A percentile compares a stretch with the other conserved stretches of the same genome.
These are phyloP conservation scores for Cyclargus thomasi DNA, from an alignment of 1,140 invertebrate species.

Conservation along the genomic window DNA sequence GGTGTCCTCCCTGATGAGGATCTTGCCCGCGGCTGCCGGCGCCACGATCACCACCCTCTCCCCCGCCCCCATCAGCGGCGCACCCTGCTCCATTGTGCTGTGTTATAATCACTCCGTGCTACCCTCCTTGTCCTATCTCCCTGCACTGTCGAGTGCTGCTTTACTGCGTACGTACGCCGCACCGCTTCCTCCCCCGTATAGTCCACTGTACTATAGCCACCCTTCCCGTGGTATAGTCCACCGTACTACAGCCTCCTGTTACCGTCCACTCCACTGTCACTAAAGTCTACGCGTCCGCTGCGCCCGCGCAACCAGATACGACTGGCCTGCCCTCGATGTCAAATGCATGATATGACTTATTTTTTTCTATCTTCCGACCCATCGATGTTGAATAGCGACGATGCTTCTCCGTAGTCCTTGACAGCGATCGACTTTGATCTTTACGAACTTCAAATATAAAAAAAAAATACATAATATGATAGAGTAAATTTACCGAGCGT, in stretches of 20 bases:
- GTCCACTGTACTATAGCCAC: not conserved
- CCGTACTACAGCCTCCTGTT: not conserved
- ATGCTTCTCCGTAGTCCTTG: too few relatives aligned
- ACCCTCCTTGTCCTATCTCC: not conserved
- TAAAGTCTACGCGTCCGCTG: not conserved
- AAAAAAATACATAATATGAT: too few relatives aligned
- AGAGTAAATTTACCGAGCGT: too few relatives aligned
- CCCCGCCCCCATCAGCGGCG: slow-evolving; percentile 41
- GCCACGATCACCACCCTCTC: slow-evolving; percentile 43
- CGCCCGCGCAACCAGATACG: not conserved
- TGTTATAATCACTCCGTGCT: not conserved
- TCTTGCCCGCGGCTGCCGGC: slow-evolving; percentile 39
- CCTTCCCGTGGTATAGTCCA: not conserved
- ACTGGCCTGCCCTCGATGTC: not conserved
- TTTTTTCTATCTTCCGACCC: slow-evolving; percentile 13
- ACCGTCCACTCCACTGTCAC: not conserved
- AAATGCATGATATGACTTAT: slow-evolving; percentile 8
- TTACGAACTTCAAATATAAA: too few relatives aligned
- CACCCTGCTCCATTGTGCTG: not conserved
- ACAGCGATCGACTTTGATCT: too few relatives aligned
- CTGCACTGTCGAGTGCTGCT: not conserved
- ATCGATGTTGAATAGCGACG: not conserved
- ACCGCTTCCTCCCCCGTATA: too few relatives aligned
- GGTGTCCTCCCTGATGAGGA: slow-evolving; percentile 60
- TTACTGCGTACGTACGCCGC: not conserved